Base-by-base conservation (phyloP, 1,140 invertebrate species). In the Lerema accius region DNA sequence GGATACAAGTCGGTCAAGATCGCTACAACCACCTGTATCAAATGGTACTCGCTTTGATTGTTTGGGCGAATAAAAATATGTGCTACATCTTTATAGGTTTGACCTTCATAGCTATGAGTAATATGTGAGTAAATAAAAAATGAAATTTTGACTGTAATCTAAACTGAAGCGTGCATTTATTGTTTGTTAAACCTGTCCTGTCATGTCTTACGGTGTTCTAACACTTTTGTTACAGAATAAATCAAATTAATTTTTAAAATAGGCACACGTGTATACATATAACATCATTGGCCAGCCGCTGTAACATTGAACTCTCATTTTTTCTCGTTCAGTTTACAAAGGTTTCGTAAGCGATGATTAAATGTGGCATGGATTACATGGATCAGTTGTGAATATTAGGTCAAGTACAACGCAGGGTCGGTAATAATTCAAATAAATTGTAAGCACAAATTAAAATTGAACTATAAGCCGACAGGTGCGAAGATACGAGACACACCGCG, bases 1-100 rank as follows among this genome's bases (percentile, higher is more conserved):
- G 65, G 32, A 40, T 42, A 39, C 55, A 82, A 76, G 65, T 73
- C 63, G 80, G 80, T 75, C 80, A 82, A 82, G 76, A 76, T 80
- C 67, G 70, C 43, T 23, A 64, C 46, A 67, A 65, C 68, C 63
- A 69, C 63, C 63, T 61, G 62, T 62, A 64, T 60, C 39, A 53
- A 56, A 46, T 60, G 23, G 65, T 55, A 10, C 11, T 51, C 50
- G 37, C 0, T 23, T 53, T 50, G 4, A 35, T 17, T 40, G 53
- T 64, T 64, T 5, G 17, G 1, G 10, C 11, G n/a, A 40, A 26
- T 6, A 16, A 37, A 46, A 46, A 46, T 15, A 42, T 45, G 9
- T 5, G 7, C 7, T 32, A 15, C 23, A 28, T 17, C 14, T 28
- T 3, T 32, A 4, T 7, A 43, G 0, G 1, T 42, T 26, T 26